Evolutionary conservation across 1,140 invertebrate species (phyloP), one percentile per base, ranked within the genome.

Genomic region (Heliconius nattereri): DNA sequence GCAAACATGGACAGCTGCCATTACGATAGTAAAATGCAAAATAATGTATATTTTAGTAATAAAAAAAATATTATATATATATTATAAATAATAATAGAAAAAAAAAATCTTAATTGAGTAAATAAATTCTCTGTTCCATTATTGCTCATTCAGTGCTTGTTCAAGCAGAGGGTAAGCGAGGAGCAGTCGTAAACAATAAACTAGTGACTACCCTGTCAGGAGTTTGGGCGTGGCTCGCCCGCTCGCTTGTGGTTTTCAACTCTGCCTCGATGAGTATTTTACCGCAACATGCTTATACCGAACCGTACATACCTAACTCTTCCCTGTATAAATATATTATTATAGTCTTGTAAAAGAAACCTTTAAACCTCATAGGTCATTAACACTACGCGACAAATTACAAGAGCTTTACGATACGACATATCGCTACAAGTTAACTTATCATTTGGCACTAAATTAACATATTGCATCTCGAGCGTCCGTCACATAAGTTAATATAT

Each of bases 391-490:
- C 89, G 91, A 94, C 88, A 92, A 92, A 91, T 91, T 92, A 94
- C 89, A 92, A 94, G 90, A 92, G 88, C 89, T 91, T 94, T 93
- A 93, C 91, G 92, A 90, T 92, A 93, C 90, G 87, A 90, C 89
- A 93, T 93, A 93, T 93, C 90, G 92, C 92, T 94, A 94, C 91
- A 86, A 94, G 92, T 93, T 92, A 94, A 94, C 90, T 93, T 93
- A 94, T 94, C 93, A 94, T 94, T 94, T 94, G 93, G 93, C 93
- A 94, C 93, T 93, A 94, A 94, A 92, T 91, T 93, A 94, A 94
- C 92, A 92, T 94, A 94, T 93, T 93, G 92, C 92, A 93, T 93
- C 89, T 92, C 92, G 92, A 92, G 89, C 90, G 91, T 94, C 90
- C 91, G 86, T 91, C 90, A 89, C 90, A 87, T 86, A 91, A 91